Base-by-base conservation (phyloP, 2,888 invertebrate species). In the Hypselothyrea guttata region DNA sequence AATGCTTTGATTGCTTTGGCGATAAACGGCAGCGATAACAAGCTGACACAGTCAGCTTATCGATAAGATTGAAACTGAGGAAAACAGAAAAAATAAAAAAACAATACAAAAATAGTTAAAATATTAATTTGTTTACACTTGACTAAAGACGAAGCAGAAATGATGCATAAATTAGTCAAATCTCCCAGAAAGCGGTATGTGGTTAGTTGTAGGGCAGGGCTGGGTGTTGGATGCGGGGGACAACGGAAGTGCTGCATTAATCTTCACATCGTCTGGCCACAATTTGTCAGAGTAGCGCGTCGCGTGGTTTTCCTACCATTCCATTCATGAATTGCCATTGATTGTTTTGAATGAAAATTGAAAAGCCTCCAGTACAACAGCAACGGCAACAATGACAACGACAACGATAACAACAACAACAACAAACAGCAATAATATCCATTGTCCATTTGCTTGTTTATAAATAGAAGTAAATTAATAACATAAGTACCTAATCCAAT, bases 401-500 rank as follows among this genome's bases (percentile, higher is more conserved):
- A 31, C 46, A 37, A 34, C 42, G n/a, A n/a, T n/a, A n/a, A n/a
- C n/a, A n/a, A n/a, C n/a, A n/a, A n/a, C n/a, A n/a, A n/a, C n/a
- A n/a, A n/a, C n/a, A n/a, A 57, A 35, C 44, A 47, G 42, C 51
- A 49, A 59, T 59, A 63, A 72, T 54, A 53, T 68, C 65, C 71
- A 74, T 84, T 81, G 77, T 81, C 74, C 81, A 61, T 66, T 74
- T 66, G 76, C 84, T 77, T 81, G 82, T 82, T 75, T 82, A 84
- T 75, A 81, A 81, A 81, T 82, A 82, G 84, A 82, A 78, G 79
- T 75, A 87, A 87, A 86, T 88, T 88, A 88, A 87, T 87, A 86
- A 87, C 84, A 86, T 86, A 88, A 88, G 85, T 86, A 86, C 86
- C 79, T 77, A 88, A 88, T 86, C 87, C 87, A 87, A 88, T 88